Evolutionary conservation across 2,113 vertebrate species (phyloP), one percentile per base, ranked within the genome.

Genomic region (Stegastes partitus): DNA sequence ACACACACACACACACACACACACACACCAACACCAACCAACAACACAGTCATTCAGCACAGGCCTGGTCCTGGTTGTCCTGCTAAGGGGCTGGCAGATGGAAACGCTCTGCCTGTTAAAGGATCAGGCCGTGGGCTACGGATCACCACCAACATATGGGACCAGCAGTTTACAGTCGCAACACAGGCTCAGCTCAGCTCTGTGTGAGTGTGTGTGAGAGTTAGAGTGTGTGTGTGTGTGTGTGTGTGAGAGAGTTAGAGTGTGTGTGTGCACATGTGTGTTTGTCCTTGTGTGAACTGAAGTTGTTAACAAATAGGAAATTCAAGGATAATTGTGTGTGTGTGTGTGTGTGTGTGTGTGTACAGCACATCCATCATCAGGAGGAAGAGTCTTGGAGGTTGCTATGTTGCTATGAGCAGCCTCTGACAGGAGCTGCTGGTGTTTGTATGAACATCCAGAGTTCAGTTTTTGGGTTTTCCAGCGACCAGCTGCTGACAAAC

Each of bases 131-230:
- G 53, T 70, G 74, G 82, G 86, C 82, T 67, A 72, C 68, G 74
- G 84, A 89, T 87, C 87, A 78, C 56, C 56, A 74, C 76, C 66
- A 89, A 84, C 91, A 89, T 88, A 89, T 91, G 87, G 77, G 68
- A 64, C 74, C 51, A 71, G 65, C 83, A 83, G 50, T 85, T 83
- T 84, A 56, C 15, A 68, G 65, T 49, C 54, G 57, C 53, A 74
- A 81, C 64, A 79, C 69, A 71, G 68, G 16, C 68, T 74, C 54
- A 64, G 39, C 51, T 75, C 25, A 22, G 39, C 28, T 67, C 11
- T 47, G 1, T 56, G n/a, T 23, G 34, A 76, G 56, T 49, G 4
- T 68, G 28, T 12, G 39, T 25, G 31, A 5, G 31, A 5, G 31
- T 34, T 4, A 5, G 31, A 5, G 31, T 34, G 31, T 34, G 31